Evolutionary conservation across 2,888 invertebrate genomes (phyloP), one percentile per base, ranked within the genome.

Genomic region (Antheraea yamamai): DNA sequence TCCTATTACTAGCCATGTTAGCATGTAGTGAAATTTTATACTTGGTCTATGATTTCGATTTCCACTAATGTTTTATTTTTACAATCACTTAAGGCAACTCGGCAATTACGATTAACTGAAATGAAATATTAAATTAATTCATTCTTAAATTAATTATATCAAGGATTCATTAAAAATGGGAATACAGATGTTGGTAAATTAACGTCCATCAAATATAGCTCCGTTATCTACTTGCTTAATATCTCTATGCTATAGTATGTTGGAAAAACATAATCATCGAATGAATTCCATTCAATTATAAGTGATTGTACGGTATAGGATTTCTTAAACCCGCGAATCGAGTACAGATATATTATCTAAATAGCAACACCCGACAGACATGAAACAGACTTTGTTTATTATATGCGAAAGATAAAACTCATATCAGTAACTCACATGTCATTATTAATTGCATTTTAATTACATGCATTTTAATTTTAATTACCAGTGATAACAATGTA

Each of bases 261-360:
- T 23, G n/a, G 8, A 20, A 61, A 18, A 61, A n/a, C 10, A 61
- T 10, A 23, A 61, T 8, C 61, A 23, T 61, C 61, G 4, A 61
- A n/a, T 2, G 10, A 61, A 61, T n/a, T n/a, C n/a, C 4, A n/a
- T 18, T n/a, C 18, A n/a, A 23, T 2, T n/a, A 18, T 12, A n/a
- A n/a, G n/a, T 61, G 7, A 1, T n/a, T 61, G n/a, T 23, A 23
- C 61, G n/a, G 55, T 18, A 55, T 55, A 18, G 18, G 55, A 61
- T 61, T 23, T 61, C 61, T 61, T 61, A 61, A n/a, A n/a, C 61
- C 7, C 7, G n/a, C 20, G 12, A 61, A 61, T 23, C 61, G 14
- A 61, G 61, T 61, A 58, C 23, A 61, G 2, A 61, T 23, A 61
- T 23, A 14, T 68, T 68, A 68, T 68, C 68, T 68, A 68, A 68